Base-by-base conservation (phyloP, 2,888 invertebrate species). In the Nysson spinosus region DNA sequence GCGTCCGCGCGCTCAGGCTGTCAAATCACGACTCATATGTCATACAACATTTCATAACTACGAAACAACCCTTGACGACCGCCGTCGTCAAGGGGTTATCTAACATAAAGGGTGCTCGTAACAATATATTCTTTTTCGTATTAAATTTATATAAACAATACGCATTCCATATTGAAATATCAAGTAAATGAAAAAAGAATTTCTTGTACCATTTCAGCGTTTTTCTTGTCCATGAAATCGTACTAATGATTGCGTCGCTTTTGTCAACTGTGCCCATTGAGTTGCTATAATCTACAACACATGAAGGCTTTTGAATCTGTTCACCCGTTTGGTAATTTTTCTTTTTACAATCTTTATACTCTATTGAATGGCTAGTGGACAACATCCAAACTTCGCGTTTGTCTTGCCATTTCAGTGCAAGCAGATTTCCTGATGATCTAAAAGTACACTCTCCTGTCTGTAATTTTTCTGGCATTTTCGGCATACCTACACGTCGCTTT, bases 131-230 rank as follows among this genome's bases (percentile, higher is more conserved):
- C 47, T 22, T 30, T 22, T 39, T n/a, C n/a, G 26, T 56, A 47
- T 56, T 47, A 30, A 28, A 56, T 47, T 56, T 47, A 47, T 56
- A 55, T 55, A 55, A 55, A 46, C 55, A 55, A 56, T 55, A 55
- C 24, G 55, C 34, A 55, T 55, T 55, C 55, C 43, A 39, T 22
- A 50, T 26, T 4, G 47, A 28, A 43, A 40, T 40, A 46, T 34
- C 26, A 35, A 54, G 26, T 14, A n/a, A n/a, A n/a, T n/a, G n/a
- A n/a, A 17, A 52, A 52, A 28, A 42, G 22, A 24, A 54, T 19
- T 43, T 54, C 35, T 54, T 54, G 24, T 42, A 42, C 42, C 42
- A 42, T 22, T 42, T 42, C 19, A 43, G 20, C 30, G 20, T 11
- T 52, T 52, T 52, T 34, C 43, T 42, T 2, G 20, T 28, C 11